Percentiles rank a stretch among this genome's conserved stretches.
Conservation (phyloP, 2,113 vertebrate genomes). For the Amphiprion ocellaris region DNA sequence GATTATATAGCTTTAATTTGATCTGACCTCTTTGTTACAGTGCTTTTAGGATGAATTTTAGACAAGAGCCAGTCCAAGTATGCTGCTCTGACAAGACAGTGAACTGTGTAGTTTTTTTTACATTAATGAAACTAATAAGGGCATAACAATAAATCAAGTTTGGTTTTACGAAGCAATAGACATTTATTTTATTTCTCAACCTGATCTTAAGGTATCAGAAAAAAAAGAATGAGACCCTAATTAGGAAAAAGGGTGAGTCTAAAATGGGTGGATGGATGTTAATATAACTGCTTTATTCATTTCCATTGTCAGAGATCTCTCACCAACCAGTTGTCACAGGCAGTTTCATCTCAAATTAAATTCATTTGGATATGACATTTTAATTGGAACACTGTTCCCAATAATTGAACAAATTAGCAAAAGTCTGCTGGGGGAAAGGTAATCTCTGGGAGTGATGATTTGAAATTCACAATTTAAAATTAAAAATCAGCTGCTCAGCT, state of each 20-base stretch:
- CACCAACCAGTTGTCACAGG: conserved; percentile 58
- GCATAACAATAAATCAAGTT: background rate
- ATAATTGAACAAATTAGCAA: conserved; percentile 83
- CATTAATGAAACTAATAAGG: background rate
- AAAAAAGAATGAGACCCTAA: background rate
- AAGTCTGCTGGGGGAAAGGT: conserved; percentile 79
- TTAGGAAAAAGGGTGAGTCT: background rate
- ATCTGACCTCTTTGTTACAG: conserved; percentile 67
- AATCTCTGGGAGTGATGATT: conserved; percentile 74
- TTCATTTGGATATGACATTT: conserved; percentile 81
- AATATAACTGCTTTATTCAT: conserved; percentile 43
- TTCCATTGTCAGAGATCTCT: conserved; percentile 59
- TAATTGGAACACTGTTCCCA: conserved; percentile 82
- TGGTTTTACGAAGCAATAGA: background rate
- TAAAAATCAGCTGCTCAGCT: conserved; percentile 67
- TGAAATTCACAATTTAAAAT: conserved; percentile 76
- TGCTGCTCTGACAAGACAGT: background rate
- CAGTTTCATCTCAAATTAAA: conserved; percentile 77
- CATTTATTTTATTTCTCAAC: conserved; percentile 2
- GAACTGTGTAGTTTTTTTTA: background rate
- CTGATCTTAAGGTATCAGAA: conserved; percentile 7
- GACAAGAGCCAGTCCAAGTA: background rate
- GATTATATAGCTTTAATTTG: conserved; percentile 80
- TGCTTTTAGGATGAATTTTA: conserved; percentile 4
- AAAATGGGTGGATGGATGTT: conserved; percentile 37